These are phyloP conservation scores for Heliconius ismenius DNA, from an alignment of 2,888 invertebrate genomes.

Conservation along the genomic window DNA sequence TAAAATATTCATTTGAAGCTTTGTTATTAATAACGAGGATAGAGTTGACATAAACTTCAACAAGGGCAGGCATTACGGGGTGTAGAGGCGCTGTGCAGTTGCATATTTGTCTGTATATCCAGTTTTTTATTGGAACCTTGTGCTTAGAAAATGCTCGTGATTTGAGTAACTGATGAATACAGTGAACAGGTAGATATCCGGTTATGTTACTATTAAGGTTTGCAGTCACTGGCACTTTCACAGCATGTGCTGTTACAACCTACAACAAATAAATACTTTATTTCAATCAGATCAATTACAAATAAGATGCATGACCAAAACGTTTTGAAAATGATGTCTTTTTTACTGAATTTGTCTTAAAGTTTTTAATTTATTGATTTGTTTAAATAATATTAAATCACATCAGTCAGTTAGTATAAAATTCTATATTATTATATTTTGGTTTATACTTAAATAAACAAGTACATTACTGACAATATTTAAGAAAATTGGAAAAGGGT, in stretches of 20 bases:
- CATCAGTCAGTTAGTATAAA: too few species aligned
- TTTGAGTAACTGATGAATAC: slow-evolving; percentile 96
- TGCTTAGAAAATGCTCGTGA: slow-evolving; percentile 97
- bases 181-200: slow-evolving; percentile 97
- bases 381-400: too few species aligned
- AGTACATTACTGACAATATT: too few species aligned
- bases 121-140: slow-evolving; percentile 96
- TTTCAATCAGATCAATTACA: not conserved
- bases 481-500: too few species aligned
- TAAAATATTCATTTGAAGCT: slow-evolving; percentile 88
- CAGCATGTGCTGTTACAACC: slow-evolving; percentile 97
- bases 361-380: too few species aligned
- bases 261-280: slow-evolving; percentile 50
- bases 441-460: too few species aligned
- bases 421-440: too few species aligned
- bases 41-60: slow-evolving; percentile 97
- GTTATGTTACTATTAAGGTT: slow-evolving; percentile 93
- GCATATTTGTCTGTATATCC: slow-evolving; percentile 97
- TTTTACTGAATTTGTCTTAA: too few species aligned
- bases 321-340: not conserved
- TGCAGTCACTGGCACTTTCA: slow-evolving; percentile 96
- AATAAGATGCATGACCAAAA: not conserved
- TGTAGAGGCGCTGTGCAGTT: slow-evolving; percentile 94
- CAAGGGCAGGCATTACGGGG: slow-evolving; percentile 94
- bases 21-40: slow-evolving; percentile 87